A percentile compares a stretch with the other conserved stretches of the same genome.
Conservation (phyloP, 2,888 invertebrate genomes). For the Latrodectus hesperus region DNA sequence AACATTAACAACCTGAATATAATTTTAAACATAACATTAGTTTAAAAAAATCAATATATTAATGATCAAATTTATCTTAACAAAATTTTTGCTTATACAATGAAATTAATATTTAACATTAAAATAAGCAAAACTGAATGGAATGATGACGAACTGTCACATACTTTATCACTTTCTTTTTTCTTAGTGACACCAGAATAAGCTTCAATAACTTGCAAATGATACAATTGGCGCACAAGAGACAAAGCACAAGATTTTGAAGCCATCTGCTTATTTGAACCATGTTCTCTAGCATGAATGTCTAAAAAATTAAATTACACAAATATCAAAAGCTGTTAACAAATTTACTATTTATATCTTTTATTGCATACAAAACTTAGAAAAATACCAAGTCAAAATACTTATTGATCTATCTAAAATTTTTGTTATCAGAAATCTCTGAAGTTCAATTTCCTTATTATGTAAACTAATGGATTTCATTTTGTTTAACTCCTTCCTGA, state of each 20-base stretch:
- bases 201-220: slow-evolving; percentile 93
- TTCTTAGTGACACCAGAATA: slow-evolving; percentile 83
- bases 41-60: not conserved
- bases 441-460: too few species aligned
- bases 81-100: not conserved
- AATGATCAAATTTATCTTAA: not conserved
- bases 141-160: not conserved
- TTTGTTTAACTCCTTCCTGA: too few species aligned
- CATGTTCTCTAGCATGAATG: slow-evolving; percentile 88
- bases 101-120: not conserved
- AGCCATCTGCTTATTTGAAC: slow-evolving; percentile 96
- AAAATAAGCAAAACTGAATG: not conserved
- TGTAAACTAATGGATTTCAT: too few species aligned
- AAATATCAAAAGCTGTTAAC: not conserved
- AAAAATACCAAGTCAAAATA: too few species aligned
- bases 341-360: not conserved
- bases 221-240: slow-evolving; percentile 93
- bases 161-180: slow-evolving; percentile 80
- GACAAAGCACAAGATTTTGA: slow-evolving; percentile 97
- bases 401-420: too few species aligned
- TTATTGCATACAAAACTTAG: too few species aligned
- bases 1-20: not conserved
- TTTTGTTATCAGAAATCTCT: too few species aligned
- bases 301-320: slow-evolving; percentile 72
- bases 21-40: not conserved